Percentiles rank a stretch among this genome's conserved stretches.
These are phyloP conservation scores for Danio albolineatus DNA, from an alignment of 2,797 vertebrate genomes.

Conservation along the genomic window DNA sequence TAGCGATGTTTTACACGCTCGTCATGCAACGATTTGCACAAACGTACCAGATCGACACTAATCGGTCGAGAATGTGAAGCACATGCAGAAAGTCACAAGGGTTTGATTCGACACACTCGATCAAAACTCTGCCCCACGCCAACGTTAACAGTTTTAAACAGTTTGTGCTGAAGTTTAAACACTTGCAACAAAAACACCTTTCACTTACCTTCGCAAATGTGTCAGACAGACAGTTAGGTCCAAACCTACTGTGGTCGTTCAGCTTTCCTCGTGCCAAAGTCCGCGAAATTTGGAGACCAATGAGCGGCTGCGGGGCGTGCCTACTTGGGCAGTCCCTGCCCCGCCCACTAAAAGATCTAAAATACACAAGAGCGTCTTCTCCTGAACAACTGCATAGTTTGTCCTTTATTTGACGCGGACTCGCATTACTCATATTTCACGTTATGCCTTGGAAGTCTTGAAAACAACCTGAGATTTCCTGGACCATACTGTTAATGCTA, in stretches of 20 bases:
- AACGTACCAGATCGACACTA: background rate
- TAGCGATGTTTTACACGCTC: too few relatives aligned
- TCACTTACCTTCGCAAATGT: constrained; percentile 20
- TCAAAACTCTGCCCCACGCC: background rate
- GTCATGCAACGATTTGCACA: background rate
- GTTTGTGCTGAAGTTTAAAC: background rate
- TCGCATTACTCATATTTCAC: background rate
- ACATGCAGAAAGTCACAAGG: constrained; percentile 24
- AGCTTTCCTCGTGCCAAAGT: constrained; percentile 63
- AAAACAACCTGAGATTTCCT: background rate
- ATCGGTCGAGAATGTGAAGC: background rate
- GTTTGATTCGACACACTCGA: background rate
- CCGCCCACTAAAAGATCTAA: background rate
- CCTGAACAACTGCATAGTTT: background rate
- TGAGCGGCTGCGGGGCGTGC: constrained; percentile 51
- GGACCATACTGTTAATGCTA: background rate
- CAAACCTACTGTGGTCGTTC: background rate
- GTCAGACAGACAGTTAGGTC: too few relatives aligned
- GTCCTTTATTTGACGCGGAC: background rate
- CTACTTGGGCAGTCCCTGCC: background rate
- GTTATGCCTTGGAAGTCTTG: background rate
- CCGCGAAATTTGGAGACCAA: constrained; percentile 77
- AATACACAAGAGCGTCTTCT: background rate
- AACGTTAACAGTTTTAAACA: background rate
- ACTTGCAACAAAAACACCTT: too few relatives aligned